Base-by-base conservation (phyloP, 2,888 invertebrate genomes). In the Drosophila vallismaia region DNA sequence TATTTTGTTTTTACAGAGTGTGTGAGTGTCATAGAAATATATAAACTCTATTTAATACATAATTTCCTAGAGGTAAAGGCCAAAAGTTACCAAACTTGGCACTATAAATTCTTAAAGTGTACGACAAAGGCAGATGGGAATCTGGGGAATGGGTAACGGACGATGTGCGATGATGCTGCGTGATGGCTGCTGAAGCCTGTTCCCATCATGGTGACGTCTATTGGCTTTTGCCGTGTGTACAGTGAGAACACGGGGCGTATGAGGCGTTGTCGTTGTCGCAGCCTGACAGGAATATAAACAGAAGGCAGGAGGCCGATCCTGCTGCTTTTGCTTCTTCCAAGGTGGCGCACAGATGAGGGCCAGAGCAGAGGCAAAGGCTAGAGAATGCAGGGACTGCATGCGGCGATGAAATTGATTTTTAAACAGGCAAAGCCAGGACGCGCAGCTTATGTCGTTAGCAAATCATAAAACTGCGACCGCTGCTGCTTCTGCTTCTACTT, bases 401-500 rank as follows among this genome's bases (percentile, higher is more conserved):
- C 78, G 68, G 71, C 62, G 62, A 67, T 78, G 76, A 89, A 89
- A 89, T 89, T 89, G 89, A 89, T 88, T 89, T 89, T 89, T 81
- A 83, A 80, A 76, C 75, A 75, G 75, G 70, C 67, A 71, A 53
- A 63, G 71, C 71, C 75, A 49, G 56, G 44, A 50, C 12, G 62
- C 63, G 78, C 49, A 72, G 44, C 74, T 77, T 74, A 69, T 76
- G 81, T 79, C 87, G 85, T 88, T 89, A 87, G 86, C 86, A 89
- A 88, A 88, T 88, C 88, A 89, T 88, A 89, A 88, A 89, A 86
- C 79, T 85, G 88, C 75, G 66, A 63, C 77, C 70, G 53, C 70
- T 66, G 42, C 48, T 63, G 28, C 40, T 42, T 8, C 19, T 26
- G 40, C 14, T 42, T 62, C 56, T 46, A 55, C 55, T 69, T 49